A percentile compares a stretch with the other conserved stretches of the same genome.
Evolutionary conservation across 2,888 invertebrate genomes (phyloP).

Genomic region (Acholoe squamosa): DNA sequence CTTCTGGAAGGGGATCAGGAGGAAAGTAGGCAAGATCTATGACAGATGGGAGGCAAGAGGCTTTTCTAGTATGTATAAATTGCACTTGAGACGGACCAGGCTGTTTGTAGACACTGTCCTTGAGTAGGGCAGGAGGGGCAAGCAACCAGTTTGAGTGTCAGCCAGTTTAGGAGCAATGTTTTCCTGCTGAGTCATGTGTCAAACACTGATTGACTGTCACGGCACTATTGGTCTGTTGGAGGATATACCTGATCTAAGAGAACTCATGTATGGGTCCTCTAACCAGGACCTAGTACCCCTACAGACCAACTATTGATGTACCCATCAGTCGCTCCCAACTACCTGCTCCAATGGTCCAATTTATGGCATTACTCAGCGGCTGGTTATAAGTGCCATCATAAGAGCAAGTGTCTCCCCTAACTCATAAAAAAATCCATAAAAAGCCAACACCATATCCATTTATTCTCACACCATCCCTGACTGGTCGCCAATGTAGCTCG

Average conservation of each 20-base stretch:
- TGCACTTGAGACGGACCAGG: too few species aligned
- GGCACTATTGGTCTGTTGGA: constrained; percentile 15
- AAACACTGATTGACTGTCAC: background rate
- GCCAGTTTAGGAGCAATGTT: too few species aligned
- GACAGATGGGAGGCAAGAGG: too few species aligned
- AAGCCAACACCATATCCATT: background rate
- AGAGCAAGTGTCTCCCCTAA: background rate
- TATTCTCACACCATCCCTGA: background rate
- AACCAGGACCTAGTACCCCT: too few species aligned
- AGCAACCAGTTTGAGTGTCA: too few species aligned
- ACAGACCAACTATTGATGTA: too few species aligned
- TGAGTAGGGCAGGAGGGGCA: too few species aligned
- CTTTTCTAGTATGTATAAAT: too few species aligned
- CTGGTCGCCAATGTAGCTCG: background rate
- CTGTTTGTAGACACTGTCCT: too few species aligned
- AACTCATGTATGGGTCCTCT: too few species aligned
- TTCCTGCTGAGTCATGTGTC: too few species aligned
- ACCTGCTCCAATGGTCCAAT: background rate
- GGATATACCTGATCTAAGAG: background rate
- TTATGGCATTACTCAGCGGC: background rate
- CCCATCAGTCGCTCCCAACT: background rate
- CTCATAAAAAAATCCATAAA: background rate
- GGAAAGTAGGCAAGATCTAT: too few species aligned
- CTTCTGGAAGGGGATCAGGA: background rate
- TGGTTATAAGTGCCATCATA: constrained; percentile 14